Evolutionary conservation across 2,113 vertebrate genomes (phyloP).

Genomic region (Camelus dromedarius): DNA sequence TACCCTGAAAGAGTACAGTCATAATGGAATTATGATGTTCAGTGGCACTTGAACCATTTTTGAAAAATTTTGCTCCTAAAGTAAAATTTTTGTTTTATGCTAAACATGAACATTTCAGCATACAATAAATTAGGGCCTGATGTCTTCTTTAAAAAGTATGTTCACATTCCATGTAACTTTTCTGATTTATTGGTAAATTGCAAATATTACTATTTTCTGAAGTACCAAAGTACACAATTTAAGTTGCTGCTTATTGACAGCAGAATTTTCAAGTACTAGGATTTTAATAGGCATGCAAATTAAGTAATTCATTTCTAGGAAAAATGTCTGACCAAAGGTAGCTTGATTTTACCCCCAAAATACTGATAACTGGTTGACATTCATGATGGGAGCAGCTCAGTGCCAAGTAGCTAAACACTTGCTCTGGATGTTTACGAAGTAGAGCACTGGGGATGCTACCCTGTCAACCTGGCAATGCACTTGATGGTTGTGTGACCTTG

Average conservation of each 20-base stretch:
- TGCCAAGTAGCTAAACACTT: background rate
- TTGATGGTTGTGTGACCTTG: background rate
- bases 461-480: background rate
- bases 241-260: constrained; percentile 56
- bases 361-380: background rate
- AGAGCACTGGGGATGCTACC: background rate
- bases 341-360: constrained; percentile 28
- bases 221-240: constrained; percentile 43
- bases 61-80: background rate
- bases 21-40: constrained; percentile 54
- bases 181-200: constrained; percentile 41
- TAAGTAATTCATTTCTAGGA: constrained; percentile 44
- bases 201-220: constrained; percentile 42
- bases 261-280: constrained; percentile 51
- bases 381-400: background rate
- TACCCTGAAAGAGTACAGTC: constrained; percentile 30
- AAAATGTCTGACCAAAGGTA: background rate
- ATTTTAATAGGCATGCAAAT: constrained; percentile 58
- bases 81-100: constrained; percentile 35
- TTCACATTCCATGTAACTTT: constrained; percentile 55
- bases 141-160: constrained; percentile 50
- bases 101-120: constrained; percentile 51
- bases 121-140: constrained; percentile 26
- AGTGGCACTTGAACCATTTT: constrained; percentile 40
- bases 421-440: background rate